phyloP scores from a whole-genome alignment of 2,888 invertebrate genomes.

The Eucriotettix oculatus region DNA sequence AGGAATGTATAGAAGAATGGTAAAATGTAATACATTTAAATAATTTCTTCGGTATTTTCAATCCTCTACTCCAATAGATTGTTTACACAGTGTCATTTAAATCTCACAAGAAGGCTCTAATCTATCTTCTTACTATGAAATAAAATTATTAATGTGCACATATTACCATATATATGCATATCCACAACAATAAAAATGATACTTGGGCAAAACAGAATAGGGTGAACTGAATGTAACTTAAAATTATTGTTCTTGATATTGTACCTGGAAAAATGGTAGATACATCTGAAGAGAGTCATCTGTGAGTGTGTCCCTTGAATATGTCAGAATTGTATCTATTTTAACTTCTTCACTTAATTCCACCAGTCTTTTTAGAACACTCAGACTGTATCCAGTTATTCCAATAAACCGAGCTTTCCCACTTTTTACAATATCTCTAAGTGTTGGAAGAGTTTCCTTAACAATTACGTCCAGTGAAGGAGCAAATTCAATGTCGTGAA shows the following conservation, averaged over 20 bases:
- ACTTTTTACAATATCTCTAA: constrained; percentile 53
- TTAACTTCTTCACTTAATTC: constrained; percentile 42
- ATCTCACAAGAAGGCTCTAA: too few relatives aligned
- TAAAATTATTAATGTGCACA: too few relatives aligned
- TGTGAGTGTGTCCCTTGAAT: constrained; percentile 61
- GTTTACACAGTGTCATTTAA: too few relatives aligned
- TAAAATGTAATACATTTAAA: too few relatives aligned
- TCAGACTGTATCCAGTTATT: constrained; percentile 71
- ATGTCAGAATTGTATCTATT: constrained; percentile 58
- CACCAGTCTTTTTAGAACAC: constrained; percentile 48
- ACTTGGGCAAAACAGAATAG: too few relatives aligned
- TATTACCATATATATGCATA: not conserved
- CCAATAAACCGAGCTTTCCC: constrained; percentile 62
- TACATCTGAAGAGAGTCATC: constrained; percentile 62
- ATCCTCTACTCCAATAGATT: too few relatives aligned
- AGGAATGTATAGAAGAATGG: too few relatives aligned
- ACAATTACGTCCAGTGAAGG: constrained; percentile 54
- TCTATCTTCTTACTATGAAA: too few relatives aligned
- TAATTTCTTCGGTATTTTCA: too few relatives aligned
- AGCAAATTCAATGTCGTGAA: constrained; percentile 87
- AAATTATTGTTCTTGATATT: not conserved
- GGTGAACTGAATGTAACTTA: constrained; percentile 2
- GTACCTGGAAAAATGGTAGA: constrained; percentile 58
- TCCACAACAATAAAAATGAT: too few relatives aligned
- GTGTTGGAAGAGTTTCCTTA: constrained; percentile 70